A percentile compares a stretch with the other conserved stretches of the same genome.
phyloP scores from a whole-genome alignment of 2,888 invertebrate species.

The Epinotia nisella region DNA sequence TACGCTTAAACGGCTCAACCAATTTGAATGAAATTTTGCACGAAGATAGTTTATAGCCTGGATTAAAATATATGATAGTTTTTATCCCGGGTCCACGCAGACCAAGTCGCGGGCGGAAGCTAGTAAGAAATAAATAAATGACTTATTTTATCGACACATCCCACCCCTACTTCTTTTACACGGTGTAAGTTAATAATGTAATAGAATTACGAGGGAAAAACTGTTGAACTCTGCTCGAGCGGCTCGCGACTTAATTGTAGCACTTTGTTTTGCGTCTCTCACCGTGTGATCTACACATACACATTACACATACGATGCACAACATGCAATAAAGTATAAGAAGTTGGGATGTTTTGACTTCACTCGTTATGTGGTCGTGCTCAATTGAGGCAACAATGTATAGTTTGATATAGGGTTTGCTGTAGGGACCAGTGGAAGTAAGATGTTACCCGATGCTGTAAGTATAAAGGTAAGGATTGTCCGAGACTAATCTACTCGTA shows the following conservation, averaged over 20 bases:
- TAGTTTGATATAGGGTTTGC: neutral
- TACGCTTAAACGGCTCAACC: no score
- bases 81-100: no score
- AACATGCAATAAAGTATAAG: constrained; percentile 13
- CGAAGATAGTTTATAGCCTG: no score
- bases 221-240: constrained; percentile 79
- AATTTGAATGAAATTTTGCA: no score
- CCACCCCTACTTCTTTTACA: constrained; percentile 72
- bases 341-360: neutral
- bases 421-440: neutral
- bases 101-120: no score
- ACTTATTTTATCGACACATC: constrained; percentile 4
- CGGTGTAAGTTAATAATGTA: constrained; percentile 84
- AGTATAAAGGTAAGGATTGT: no score
- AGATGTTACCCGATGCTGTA: neutral
- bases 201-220: constrained; percentile 84
- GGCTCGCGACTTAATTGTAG: constrained; percentile 80
- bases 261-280: constrained; percentile 73
- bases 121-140: neutral
- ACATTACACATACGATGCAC: neutral
- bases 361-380: constrained; percentile 22
- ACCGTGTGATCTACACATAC: constrained; percentile 52
- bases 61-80: no score
- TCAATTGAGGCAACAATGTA: constrained; percentile 13
- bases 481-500: no score